A percentile compares a stretch with the other conserved stretches of the same genome.
Conservation (phyloP, 2,113 vertebrate genomes). For the Seriola dumerili region DNA sequence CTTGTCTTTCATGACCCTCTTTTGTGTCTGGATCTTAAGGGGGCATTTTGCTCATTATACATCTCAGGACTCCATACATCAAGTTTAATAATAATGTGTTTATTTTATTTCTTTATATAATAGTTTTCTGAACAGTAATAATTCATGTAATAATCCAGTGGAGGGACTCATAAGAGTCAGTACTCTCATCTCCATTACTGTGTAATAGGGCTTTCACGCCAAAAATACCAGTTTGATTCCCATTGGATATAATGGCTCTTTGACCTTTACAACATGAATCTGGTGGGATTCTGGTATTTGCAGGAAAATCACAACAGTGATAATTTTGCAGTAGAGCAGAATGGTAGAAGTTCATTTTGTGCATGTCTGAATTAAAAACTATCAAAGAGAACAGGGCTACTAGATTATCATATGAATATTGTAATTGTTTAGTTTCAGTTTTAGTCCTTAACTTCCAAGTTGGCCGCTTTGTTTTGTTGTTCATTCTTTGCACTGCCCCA, state of each 20-base stretch:
- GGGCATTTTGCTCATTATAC: constrained; percentile 35
- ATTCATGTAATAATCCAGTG: background rate
- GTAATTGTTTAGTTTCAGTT: background rate
- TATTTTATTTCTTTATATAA: background rate
- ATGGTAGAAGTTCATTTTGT: background rate
- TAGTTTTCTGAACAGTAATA: background rate
- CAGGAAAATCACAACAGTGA: background rate
- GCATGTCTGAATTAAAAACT: background rate
- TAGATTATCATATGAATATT: background rate
- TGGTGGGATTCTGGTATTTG: background rate
- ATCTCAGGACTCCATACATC: constrained; percentile 3
- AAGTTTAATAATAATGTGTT: background rate
- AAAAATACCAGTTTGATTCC: background rate
- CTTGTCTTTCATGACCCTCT: constrained; percentile 52
- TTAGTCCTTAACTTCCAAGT: no score
- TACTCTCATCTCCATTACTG: no score
- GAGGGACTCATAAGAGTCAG: background rate
- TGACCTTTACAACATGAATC: background rate
- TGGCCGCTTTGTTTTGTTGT: no score
- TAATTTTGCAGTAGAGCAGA: background rate
- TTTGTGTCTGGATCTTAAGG: constrained; percentile 38
- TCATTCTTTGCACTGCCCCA: no score
- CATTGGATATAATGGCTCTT: background rate
- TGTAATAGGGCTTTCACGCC: background rate
- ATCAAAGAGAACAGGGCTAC: background rate